A percentile compares a stretch with the other conserved stretches of the same genome.
These are phyloP conservation scores for Otolemur crassicaudatus DNA, from an alignment of 2,797 vertebrate genomes.

Conservation along the genomic window DNA sequence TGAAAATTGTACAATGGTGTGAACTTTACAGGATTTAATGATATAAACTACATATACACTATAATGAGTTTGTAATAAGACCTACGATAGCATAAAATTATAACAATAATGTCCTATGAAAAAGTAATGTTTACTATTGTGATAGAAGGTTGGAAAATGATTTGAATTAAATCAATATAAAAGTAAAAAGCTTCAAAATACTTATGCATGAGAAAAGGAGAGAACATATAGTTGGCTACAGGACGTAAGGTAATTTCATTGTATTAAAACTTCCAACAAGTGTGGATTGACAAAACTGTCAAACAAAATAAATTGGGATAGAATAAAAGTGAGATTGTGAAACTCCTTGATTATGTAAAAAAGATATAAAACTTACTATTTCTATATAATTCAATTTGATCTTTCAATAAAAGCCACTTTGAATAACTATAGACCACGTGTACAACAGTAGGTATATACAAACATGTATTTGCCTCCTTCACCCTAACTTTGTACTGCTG, in stretches of 20 bases:
- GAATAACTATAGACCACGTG: neutral
- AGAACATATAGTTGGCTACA: neutral
- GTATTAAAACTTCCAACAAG: neutral
- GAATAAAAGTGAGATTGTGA: neutral
- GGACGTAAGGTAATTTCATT: neutral
- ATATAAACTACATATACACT: neutral
- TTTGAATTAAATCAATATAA: constrained; percentile 41
- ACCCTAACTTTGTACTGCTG: neutral
- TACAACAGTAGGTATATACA: neutral
- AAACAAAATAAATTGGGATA: neutral
- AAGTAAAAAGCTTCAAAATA: neutral
- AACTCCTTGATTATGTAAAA: neutral
- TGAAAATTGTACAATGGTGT: constrained; percentile 20
- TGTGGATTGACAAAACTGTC: neutral
- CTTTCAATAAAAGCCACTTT: neutral
- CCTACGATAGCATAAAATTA: constrained; percentile 2
- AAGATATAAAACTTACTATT: neutral
- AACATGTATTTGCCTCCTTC: neutral
- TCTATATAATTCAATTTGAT: neutral
- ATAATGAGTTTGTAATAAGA: neutral
- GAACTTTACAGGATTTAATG: neutral
- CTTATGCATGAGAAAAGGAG: neutral
- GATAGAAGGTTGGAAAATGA: neutral
- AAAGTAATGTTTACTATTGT: neutral
- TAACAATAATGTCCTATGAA: neutral